Base-by-base conservation (phyloP, 2,113 vertebrate species). In the Leuciscus idus region DNA sequence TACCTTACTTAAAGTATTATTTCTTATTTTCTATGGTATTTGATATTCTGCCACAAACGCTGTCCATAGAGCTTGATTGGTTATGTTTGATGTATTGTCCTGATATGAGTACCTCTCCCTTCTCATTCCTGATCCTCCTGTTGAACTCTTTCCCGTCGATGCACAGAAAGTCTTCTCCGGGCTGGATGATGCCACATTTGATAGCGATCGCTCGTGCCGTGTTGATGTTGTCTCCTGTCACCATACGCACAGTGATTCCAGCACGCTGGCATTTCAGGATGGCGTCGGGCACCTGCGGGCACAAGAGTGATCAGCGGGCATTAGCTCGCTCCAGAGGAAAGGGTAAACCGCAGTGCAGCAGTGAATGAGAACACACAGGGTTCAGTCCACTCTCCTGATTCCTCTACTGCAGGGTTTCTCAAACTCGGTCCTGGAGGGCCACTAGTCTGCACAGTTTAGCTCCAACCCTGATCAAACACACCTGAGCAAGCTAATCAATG, bases 131-230 rank as follows among this genome's bases (percentile, higher is more conserved):
- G 93, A 99, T 99, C 92, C 98, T 97, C 86, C 98, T 94, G 94
- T 99, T 99, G 93, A 99, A 99, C 89, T 99, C 98, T 74, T 99
- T 99, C 39, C 98, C 98, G 23, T 99, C 98, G 1, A 99, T 97
- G 92, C 98, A 99, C 66, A 99, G 94, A 88, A 99, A 99, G 90
- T 99, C 98, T 80, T 99, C 98, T 83, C 98, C 98, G 0, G 98
- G 98, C 55, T 97, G 97, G 91, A 99, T 97, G 93, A 99, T 99
- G 52, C 98, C 98, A 46, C 98, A 99, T 84, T 99, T 99, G 89
- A 98, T 98, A 89, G 98, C 98, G 48, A 99, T 99, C 90, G 98
- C 98, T 75, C 98, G 94, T 50, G 98, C 98, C 0, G 98, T 99
- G 93, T 99, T 99, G 90, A 99, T 99, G 91, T 99, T 99, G 95